Base-by-base conservation (phyloP, 2,888 invertebrate genomes). In the Drosophila prolongata region DNA sequence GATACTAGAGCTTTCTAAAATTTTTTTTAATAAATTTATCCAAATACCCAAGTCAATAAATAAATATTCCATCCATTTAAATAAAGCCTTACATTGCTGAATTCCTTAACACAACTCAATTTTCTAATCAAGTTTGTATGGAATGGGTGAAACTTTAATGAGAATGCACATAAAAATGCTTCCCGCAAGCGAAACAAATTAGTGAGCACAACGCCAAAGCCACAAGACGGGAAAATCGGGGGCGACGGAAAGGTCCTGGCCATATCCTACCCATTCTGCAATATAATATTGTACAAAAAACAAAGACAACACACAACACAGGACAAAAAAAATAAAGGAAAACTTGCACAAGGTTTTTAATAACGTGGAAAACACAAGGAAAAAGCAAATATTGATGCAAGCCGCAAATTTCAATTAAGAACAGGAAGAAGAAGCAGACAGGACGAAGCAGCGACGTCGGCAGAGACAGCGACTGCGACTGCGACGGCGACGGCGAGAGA, bases 331-430 rank as follows among this genome's bases (percentile, higher is more conserved):
- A 49, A 62, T 78, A 76, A 58, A 80, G 53, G 77, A 89, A 87
- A 89, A 78, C 82, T 89, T 89, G 82, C 73, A 82, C 87, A 79
- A 86, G 80, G 83, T 89, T 89, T 89, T 89, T 89, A 89, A 89
- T 89, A 90, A 90, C 86, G 89, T 90, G 80, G 79, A 87, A 85
- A 89, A 89, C 73, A 87, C 83, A 88, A 89, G 86, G 90, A 90
- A 89, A 87, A 81, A 78, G 86, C 83, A 90, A 89, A 89, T 90
- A 90, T 89, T 89, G 90, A 89, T 90, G 89, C 89, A 90, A 71
- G 89, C 87, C 90, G 90, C 90, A 90, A 90, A 90, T 90, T 90
- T 89, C 90, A 90, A 90, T 90, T 90, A 90, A 82, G 87, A 83
- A 87, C 89, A 88, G 82, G 89, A 88, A 85, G 89, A 86, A 87